Percentiles rank a stretch among this genome's conserved stretches.
These are phyloP conservation scores for Ursus arctos DNA, from an alignment of 2,113 vertebrate species.

Conservation along the genomic window DNA sequence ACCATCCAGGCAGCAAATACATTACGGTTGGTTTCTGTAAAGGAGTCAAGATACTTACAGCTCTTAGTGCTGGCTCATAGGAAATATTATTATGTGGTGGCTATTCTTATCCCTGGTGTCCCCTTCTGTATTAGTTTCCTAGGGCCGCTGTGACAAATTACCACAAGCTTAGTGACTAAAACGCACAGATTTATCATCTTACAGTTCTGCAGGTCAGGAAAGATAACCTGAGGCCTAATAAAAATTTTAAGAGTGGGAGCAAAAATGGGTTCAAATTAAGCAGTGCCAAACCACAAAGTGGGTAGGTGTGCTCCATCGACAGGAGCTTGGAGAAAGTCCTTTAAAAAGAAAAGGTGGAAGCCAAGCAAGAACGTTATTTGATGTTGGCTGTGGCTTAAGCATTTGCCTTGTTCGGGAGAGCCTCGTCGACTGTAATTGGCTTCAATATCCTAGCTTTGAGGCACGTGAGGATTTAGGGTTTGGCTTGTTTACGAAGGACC, in stretches of 20 bases:
- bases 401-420: not conserved
- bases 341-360: not conserved
- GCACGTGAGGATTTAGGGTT: not conserved
- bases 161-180: not conserved
- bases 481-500: not conserved
- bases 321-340: not conserved
- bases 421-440: not conserved
- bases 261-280: not conserved
- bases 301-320: fast-evolving
- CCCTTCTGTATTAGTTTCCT: not conserved
- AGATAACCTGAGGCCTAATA: not conserved
- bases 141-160: not conserved
- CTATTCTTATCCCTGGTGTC: not conserved
- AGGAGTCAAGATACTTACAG: not conserved
- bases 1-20: not conserved
- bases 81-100: not conserved
- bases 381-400: not conserved
- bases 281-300: not conserved
- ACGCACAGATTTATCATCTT: not conserved
- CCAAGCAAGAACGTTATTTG: not conserved
- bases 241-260: not conserved
- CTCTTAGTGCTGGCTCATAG: not conserved
- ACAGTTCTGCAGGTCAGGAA: not conserved
- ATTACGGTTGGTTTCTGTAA: not conserved
- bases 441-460: not conserved